Conservation (phyloP, 2,888 invertebrate species). For the Synanthedon vespiformis region DNA sequence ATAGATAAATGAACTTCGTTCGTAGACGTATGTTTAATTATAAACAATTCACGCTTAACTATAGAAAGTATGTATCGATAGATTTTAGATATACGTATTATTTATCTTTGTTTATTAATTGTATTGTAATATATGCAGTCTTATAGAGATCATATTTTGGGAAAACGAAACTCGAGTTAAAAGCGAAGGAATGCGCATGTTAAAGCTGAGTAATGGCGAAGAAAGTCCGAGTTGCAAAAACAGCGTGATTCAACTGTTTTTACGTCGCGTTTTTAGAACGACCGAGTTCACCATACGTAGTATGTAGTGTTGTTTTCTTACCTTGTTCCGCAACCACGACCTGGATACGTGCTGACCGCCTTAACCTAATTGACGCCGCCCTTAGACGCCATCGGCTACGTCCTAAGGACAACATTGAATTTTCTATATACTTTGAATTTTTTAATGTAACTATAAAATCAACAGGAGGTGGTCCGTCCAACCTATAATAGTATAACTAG, state of each 20-base stretch:
- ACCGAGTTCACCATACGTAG: constrained; percentile 31
- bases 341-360: constrained; percentile 35
- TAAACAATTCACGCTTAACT: too few species aligned
- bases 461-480: too few species aligned
- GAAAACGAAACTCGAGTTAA: constrained; percentile 6
- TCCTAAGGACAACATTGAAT: neutral
- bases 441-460: too few species aligned
- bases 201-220: constrained; percentile 5
- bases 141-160: too few species aligned
- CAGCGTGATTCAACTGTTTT: constrained; percentile 30
- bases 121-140: too few species aligned
- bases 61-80: too few species aligned
- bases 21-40: neutral
- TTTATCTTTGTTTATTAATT: too few species aligned
- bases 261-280: constrained; percentile 32
- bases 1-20: neutral
- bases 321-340: constrained; percentile 53
- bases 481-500: too few species aligned
- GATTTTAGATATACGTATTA: too few species aligned
- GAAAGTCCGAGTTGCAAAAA: constrained; percentile 22
- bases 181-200: constrained; percentile 10
- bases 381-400: constrained; percentile 37
- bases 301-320: constrained; percentile 37
- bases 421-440: too few species aligned
- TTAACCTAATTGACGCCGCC: constrained; percentile 47